Base-by-base conservation (phyloP, 1,140 invertebrate genomes). In the Plutomurus gul region DNA sequence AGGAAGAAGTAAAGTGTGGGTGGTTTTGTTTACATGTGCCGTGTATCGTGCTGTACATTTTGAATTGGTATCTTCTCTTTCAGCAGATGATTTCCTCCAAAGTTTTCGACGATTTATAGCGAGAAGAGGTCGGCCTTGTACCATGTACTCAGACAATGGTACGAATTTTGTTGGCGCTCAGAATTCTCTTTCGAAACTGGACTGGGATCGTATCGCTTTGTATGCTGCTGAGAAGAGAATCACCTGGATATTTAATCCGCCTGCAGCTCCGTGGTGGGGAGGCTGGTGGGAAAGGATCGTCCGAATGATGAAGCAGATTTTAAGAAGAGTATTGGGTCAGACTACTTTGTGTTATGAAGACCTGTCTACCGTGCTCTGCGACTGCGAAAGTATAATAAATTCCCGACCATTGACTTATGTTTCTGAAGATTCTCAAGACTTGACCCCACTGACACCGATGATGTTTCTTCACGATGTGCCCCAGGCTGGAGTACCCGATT, bases 111-210 rank as follows among this genome's bases (percentile, higher is more conserved):
- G 87, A 33, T 87, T 88, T 81, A 84, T 88, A 22, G 82, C 85
- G 11, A 79, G 86, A 30, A 79, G 86, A 43, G 86, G 86, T 51
- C 76, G 83, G 22, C 84, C 86, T 3, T 27, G 13, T 4, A 43
- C 84, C 47, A 77, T 88, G 1, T 85, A 85, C 51, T 85, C 80
- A 20, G 87, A 88, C 75, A 85, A 85, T 60, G 87, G 85, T n/a
- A 87, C 85, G 1, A 87, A 87, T 79, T 87, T 88, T 81, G 51
- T 82, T 10, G 86, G 86, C 13, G 82, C 39, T 2, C 10, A 43
- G 2, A 43, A 43, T 43, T 43, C n/a, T 3, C n/a, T 43, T 43
- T 13, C 11, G 39, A 43, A 8, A n/a, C n/a, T 43, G 39, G 7
- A 43, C 39, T 43, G 39, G 39, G 39, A 3, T 10, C 11, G n/a